Evolutionary conservation across 2,888 invertebrate species (phyloP).

Genomic region (Colostygia pectinataria): DNA sequence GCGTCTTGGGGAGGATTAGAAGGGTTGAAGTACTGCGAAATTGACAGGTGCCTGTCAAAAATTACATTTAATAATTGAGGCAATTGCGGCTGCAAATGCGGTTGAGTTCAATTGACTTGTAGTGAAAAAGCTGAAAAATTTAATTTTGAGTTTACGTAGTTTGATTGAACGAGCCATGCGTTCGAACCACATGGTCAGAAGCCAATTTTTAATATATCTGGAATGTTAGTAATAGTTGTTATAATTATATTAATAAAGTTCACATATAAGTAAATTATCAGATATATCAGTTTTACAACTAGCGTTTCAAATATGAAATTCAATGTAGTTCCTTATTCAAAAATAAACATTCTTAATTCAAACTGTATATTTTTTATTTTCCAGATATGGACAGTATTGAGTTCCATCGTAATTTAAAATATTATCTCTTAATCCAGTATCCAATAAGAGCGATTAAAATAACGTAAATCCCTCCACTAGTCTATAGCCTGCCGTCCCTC

Average conservation of each 20-base stretch:
- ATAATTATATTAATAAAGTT: too few species aligned
- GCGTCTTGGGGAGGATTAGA: conserved; percentile 80
- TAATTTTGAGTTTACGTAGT: too few species aligned
- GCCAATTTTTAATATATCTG: too few species aligned
- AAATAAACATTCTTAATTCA: not conserved
- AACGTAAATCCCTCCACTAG: conserved; percentile 18
- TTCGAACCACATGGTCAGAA: too few species aligned
- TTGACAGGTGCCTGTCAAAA: conserved; percentile 83
- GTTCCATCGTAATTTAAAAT: conserved; percentile 10
- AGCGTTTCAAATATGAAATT: too few species aligned
- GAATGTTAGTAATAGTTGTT: too few species aligned
- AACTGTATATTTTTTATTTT: not conserved
- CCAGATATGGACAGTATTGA: not conserved
- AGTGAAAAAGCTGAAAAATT: too few species aligned
- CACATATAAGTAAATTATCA: too few species aligned
- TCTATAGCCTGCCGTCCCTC: conserved; percentile 30
- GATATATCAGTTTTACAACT: too few species aligned
- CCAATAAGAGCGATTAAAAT: conserved; percentile 20
- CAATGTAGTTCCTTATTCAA: too few species aligned
- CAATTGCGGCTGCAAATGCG: conserved; percentile 59
- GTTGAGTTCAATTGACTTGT: conserved; percentile 2
- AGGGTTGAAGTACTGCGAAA: conserved; percentile 78
- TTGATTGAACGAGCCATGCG: too few species aligned
- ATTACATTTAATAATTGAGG: conserved; percentile 82
- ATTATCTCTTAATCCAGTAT: conserved; percentile 11